A percentile compares a stretch with the other conserved stretches of the same genome.
Evolutionary conservation across 2,797 vertebrate genomes (phyloP).

Genomic region (Anguilla marmorata): DNA sequence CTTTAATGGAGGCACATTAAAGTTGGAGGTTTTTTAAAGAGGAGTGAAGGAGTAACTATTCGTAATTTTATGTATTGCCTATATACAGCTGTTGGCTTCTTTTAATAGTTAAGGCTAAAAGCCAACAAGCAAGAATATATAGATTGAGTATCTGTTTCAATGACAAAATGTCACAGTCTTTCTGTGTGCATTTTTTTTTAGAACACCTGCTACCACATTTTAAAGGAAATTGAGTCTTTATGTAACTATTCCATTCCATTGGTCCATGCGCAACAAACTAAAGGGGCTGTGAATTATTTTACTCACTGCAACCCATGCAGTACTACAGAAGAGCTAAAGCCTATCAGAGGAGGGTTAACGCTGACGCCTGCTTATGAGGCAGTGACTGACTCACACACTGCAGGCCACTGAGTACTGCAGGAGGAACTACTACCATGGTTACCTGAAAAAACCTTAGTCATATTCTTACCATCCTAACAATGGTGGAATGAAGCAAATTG

Average conservation of each 20-base stretch:
- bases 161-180: not conserved
- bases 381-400: not conserved
- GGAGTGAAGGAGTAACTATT: constrained; percentile 49
- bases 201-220: too few species aligned
- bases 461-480: not conserved
- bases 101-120: constrained; percentile 34
- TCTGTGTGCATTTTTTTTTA: not conserved
- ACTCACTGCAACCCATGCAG: not conserved
- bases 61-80: constrained; percentile 39
- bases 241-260: not conserved
- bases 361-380: not conserved
- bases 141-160: not conserved
- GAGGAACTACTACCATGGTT: not conserved
- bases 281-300: not conserved
- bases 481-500: not conserved
- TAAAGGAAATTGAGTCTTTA: not conserved
- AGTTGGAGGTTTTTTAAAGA: constrained; percentile 50
- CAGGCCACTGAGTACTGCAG: not conserved
- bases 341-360: not conserved
- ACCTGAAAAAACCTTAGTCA: not conserved
- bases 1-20: constrained; percentile 62
- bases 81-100: constrained; percentile 2
- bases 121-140: constrained; percentile 37
- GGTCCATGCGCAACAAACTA: not conserved
- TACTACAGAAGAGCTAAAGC: not conserved